phyloP scores from a whole-genome alignment of 2,888 invertebrate species.

The Amblyteles armatorius region DNA sequence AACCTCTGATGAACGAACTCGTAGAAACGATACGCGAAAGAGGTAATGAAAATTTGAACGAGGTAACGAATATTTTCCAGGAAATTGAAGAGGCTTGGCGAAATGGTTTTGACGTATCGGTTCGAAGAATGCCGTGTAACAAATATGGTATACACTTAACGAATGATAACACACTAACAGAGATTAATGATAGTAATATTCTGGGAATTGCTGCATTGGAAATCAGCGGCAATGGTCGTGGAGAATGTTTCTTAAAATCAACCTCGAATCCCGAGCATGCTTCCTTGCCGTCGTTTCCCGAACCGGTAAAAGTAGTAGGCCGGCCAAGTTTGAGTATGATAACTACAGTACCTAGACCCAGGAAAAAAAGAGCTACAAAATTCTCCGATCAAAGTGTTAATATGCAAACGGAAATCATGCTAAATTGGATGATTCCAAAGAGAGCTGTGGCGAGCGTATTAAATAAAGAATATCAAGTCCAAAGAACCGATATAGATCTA shows the following conservation, averaged over 20 bases:
- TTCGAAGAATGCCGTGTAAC: background rate
- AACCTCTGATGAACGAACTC: background rate
- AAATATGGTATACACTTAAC: background rate
- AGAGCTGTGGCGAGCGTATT: background rate
- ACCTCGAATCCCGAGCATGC: background rate
- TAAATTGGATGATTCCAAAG: background rate
- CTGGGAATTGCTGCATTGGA: background rate
- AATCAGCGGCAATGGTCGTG: background rate
- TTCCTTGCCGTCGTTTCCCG: conserved; percentile 2
- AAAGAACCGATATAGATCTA: background rate
- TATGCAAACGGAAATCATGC: conserved; percentile 19
- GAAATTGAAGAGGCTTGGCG: background rate
- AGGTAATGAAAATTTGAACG: background rate
- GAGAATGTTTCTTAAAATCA: background rate
- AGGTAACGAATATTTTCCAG: background rate
- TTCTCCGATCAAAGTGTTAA: background rate
- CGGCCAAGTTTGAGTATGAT: background rate
- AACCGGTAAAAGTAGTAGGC: background rate
- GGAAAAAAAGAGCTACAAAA: conserved; percentile 3
- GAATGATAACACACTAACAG: background rate
- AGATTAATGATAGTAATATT: background rate
- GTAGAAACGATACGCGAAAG: background rate
- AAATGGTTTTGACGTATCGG: background rate
- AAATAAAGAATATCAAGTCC: background rate
- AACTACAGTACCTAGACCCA: conserved; percentile 1